These are phyloP conservation scores for Pachycephala philippinensis DNA, from an alignment of 2,113 vertebrate species.

Conservation along the genomic window DNA sequence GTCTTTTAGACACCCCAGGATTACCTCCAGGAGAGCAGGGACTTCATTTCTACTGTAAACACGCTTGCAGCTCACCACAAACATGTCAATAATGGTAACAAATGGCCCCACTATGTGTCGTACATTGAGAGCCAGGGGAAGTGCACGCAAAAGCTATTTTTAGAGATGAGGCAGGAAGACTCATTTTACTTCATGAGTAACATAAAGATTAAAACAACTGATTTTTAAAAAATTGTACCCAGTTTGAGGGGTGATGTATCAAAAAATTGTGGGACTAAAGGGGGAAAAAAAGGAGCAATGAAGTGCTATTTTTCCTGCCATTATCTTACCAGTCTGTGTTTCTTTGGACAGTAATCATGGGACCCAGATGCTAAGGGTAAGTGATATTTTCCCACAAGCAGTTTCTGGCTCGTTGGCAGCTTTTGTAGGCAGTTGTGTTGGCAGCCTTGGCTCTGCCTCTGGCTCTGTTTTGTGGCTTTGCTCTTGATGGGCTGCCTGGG, in stretches of 20 bases:
- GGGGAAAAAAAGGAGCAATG: background rate
- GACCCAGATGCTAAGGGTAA: slow-evolving; percentile 78
- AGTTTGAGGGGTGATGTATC: too few species aligned
- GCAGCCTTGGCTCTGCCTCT: slow-evolving; percentile 63
- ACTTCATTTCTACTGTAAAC: slow-evolving; percentile 20
- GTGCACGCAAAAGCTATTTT: background rate
- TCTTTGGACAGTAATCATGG: slow-evolving; percentile 70
- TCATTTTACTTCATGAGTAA: background rate
- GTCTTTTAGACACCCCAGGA: slow-evolving; percentile 34
- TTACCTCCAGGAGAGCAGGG: slow-evolving; percentile 35
- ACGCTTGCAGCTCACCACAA: background rate
- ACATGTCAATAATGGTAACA: slow-evolving; percentile 43
- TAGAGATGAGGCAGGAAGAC: background rate
- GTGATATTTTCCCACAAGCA: slow-evolving; percentile 76
- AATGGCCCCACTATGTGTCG: slow-evolving; percentile 21
- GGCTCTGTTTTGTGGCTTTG: slow-evolving; percentile 62
- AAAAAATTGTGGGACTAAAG: background rate
- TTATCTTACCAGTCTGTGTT: slow-evolving; percentile 63
- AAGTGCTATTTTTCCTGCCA: slow-evolving; percentile 48
- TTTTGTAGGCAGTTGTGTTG: slow-evolving; percentile 71
- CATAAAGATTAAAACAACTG: background rate
- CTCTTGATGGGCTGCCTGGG: slow-evolving; percentile 60
- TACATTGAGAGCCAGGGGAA: slow-evolving; percentile 1
- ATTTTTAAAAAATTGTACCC: background rate
- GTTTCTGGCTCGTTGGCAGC: slow-evolving; percentile 74